phyloP scores from a whole-genome alignment of 2,797 vertebrate species.

The Coregonus suidteri region DNA sequence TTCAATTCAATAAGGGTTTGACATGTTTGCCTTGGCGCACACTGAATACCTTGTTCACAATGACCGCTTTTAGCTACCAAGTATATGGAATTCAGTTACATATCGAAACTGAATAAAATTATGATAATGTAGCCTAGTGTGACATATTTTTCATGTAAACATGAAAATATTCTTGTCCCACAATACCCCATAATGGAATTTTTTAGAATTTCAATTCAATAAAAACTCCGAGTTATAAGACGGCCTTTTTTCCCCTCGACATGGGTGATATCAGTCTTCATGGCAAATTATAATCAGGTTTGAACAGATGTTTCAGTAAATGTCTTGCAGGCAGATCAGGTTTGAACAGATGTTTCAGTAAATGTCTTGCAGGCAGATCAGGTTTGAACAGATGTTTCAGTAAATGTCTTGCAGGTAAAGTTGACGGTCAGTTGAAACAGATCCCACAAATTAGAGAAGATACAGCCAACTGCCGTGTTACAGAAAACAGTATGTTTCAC shows the following conservation, averaged over 20 bases:
- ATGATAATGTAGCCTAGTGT: not conserved
- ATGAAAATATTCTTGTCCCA: not conserved
- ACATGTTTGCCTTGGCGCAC: constrained; percentile 25
- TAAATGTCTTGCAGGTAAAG: too few relatives aligned
- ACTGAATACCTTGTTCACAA: constrained; percentile 22
- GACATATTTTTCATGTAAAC: not conserved
- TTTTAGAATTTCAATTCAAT: not conserved
- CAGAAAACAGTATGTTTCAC: not conserved
- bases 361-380: not conserved
- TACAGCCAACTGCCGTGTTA: not conserved
- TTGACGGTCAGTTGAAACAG: not conserved
- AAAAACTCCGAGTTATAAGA: not conserved
- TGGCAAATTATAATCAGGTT: not conserved
- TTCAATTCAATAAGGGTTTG: too few relatives aligned
- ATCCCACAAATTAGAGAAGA: not conserved
- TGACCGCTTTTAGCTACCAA: not conserved
- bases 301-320: not conserved
- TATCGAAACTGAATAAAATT: not conserved
- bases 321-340: not conserved
- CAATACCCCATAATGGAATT: too few relatives aligned
- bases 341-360: not conserved
- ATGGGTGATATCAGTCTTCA: not conserved
- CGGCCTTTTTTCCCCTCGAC: too few relatives aligned
- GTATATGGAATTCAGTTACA: not conserved
- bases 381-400: too few relatives aligned